Base-by-base conservation (phyloP, 2,113 vertebrate genomes). In the Reinhardtius hippoglossoides region DNA sequence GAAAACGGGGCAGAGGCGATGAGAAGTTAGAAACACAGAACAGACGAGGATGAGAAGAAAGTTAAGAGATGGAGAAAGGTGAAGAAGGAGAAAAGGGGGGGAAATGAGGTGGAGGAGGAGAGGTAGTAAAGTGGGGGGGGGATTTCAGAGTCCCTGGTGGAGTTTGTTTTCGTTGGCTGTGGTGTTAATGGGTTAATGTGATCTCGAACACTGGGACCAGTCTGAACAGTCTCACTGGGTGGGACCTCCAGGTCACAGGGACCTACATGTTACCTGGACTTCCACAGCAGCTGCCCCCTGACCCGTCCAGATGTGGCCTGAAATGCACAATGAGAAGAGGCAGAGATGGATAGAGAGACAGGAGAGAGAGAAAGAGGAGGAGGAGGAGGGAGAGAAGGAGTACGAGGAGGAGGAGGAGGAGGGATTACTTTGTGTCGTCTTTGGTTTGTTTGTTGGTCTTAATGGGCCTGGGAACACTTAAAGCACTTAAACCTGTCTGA, bases 391-490 rank as follows among this genome's bases (percentile, higher is more conserved):
- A 57, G 69, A 71, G 74, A 67, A 74, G 72, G 81, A 31, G 31
- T 6, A 1, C 5, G 48, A 35, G 15, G 12, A 31, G 21, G 7
- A 12, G 59, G 37, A 65, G 60, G 69, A 74, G 74, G 69, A 74
- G 74, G 81, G 84, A 77, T 86, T 81, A 79, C 76, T 80, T 48
- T 59, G 82, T 78, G 84, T 90, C 86, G 60, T 78, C 73, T 82
- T 66, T 79, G 79, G 85, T 86, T 81, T 89, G 89, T 90, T 92
- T 91, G 88, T 92, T 90, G 76, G 74, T 87, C 81, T 88, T 91
- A 91, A 90, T 89, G 83, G 90, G 75, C 80, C 88, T 89, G 92
- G 84, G 86, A 90, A 91, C 90, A 90, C 90, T 93, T 88, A 91
- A 74, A 81, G 83, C 88, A 90, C 90, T 92, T 91, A 89, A 86